Conservation (phyloP, 2,888 invertebrate species). For the Eupeodes latifasciatus region DNA sequence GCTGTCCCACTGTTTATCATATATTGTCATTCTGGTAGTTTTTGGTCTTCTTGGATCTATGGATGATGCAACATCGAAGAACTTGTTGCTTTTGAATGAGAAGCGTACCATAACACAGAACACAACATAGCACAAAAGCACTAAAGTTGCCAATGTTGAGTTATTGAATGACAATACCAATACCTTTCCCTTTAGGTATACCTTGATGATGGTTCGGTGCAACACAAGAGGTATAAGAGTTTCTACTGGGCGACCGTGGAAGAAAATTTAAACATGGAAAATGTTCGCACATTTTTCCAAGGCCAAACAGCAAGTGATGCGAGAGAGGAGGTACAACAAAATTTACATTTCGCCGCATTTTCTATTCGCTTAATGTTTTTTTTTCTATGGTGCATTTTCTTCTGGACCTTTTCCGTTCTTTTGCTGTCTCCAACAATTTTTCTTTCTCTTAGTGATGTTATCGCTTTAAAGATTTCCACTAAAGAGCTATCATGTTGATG, state of each 20-base stretch:
- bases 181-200: constrained; percentile 39
- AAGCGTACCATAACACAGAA: constrained; percentile 43
- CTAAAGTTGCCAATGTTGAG: constrained; percentile 74
- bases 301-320: constrained; percentile 3
- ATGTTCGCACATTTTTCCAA: constrained; percentile 69
- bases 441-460: constrained; percentile 71
- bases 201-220: not conserved
- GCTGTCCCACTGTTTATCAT: not conserved
- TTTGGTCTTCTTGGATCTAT: not conserved
- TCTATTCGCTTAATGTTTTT: constrained; percentile 12
- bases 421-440: constrained; percentile 66
- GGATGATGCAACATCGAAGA: not conserved
- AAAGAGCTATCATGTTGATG: constrained; percentile 76
- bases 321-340: constrained; percentile 17
- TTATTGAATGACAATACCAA: constrained; percentile 75
- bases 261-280: constrained; percentile 56
- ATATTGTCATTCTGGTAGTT: not conserved
- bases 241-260: not conserved
- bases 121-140: constrained; percentile 5
- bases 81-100: constrained; percentile 58
- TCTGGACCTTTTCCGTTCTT: constrained; percentile 10
- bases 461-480: constrained; percentile 72
- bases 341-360: constrained; percentile 75
- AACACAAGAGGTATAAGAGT: no score
- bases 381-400: not conserved